Percentiles rank a stretch among this genome's conserved stretches.
Evolutionary conservation across 2,797 vertebrate species (phyloP).

Genomic region (Fundulus diaphanus): DNA sequence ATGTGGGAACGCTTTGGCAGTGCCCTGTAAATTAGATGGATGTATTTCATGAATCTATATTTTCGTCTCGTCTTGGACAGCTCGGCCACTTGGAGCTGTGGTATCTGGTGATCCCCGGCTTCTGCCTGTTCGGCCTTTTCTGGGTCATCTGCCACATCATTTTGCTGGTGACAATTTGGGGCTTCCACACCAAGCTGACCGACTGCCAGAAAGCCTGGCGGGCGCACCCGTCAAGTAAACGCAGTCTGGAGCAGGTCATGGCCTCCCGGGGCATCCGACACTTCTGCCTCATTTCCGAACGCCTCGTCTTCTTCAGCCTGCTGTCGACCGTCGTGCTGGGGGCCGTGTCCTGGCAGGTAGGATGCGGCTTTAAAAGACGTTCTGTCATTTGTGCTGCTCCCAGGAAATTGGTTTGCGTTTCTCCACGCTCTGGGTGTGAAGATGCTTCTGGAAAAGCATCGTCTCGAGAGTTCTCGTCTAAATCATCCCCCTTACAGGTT

Average conservation of each 20-base stretch:
- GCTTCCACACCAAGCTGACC: slow-evolving; percentile 94
- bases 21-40: not conserved
- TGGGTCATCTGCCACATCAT: slow-evolving; percentile 95
- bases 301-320: slow-evolving; percentile 93
- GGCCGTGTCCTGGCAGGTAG: slow-evolving; percentile 97
- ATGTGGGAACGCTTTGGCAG: not conserved
- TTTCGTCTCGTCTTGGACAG: slow-evolving; percentile 36
- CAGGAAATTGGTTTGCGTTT: not conserved
- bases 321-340: slow-evolving; percentile 90
- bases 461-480: not conserved
- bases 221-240: slow-evolving; percentile 84
- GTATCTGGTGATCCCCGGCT: slow-evolving; percentile 98
- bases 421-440: not conserved
- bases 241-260: slow-evolving; percentile 94
- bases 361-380: slow-evolving; percentile 31
- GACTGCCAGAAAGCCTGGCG: slow-evolving; percentile 93
- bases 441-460: not conserved
- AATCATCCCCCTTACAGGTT: not conserved
- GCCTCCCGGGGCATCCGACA: slow-evolving; percentile 97
- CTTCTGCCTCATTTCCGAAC: slow-evolving; percentile 97
- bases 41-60: not conserved
- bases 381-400: too few species aligned
- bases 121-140: slow-evolving; percentile 95
- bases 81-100: slow-evolving; percentile 88
- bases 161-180: slow-evolving; percentile 96